A percentile compares a stretch with the other conserved stretches of the same genome.
Conservation (phyloP, 2,888 invertebrate genomes). For the Elaeidobius kamerunicus region DNA sequence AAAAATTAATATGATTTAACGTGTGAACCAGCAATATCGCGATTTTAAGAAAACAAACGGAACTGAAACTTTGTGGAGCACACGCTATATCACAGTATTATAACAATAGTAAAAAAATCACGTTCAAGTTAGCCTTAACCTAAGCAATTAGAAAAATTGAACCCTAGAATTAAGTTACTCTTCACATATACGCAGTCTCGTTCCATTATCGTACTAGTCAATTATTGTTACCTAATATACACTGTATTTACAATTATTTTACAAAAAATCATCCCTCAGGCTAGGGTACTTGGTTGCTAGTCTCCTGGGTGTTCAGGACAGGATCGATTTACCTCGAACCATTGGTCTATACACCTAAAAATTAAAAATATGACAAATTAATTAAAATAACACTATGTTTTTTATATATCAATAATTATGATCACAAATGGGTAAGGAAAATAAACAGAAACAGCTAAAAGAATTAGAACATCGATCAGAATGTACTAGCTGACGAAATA, state of each 20-base stretch:
- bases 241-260: conserved; percentile 27
- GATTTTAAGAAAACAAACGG: too few species aligned
- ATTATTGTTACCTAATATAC: conserved; percentile 18
- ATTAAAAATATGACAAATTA: conserved; percentile 15
- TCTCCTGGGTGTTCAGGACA: conserved; percentile 99
- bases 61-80: too few species aligned
- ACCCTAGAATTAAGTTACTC: neutral
- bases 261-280: conserved; percentile 12
- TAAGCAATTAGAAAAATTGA: neutral
- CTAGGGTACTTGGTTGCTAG: conserved; percentile 52
- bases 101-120: conserved; percentile 1
- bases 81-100: too few species aligned
- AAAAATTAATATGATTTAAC: too few species aligned
- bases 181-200: conserved; percentile 14
- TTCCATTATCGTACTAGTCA: conserved; percentile 13
- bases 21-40: too few species aligned
- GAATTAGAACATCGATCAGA: neutral
- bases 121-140: neutral
- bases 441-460: neutral
- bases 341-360: conserved; percentile 96
- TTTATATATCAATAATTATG: too few species aligned
- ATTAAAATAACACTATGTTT: too few species aligned
- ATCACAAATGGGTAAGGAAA: too few species aligned
- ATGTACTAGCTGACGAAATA: too few species aligned
- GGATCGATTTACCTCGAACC: conserved; percentile 98